phyloP scores from a whole-genome alignment of 2,888 invertebrate genomes.

The Dendrolimus pini region DNA sequence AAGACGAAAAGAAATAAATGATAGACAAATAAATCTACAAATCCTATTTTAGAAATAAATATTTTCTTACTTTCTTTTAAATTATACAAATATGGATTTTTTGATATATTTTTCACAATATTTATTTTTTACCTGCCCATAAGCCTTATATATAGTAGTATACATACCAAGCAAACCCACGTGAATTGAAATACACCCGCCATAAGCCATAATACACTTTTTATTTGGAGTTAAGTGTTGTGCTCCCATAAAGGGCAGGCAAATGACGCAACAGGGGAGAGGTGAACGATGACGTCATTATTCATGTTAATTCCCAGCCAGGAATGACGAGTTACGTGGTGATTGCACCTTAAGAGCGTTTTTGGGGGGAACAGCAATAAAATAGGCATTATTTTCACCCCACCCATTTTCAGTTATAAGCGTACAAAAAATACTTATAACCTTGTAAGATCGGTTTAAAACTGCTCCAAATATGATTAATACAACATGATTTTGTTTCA shows the following conservation, averaged over 20 bases:
- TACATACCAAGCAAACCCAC: background rate
- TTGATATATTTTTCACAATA: background rate
- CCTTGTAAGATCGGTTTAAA: no score
- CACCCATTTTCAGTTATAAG: no score
- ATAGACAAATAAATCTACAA: no score
- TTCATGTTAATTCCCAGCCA: conserved; percentile 73
- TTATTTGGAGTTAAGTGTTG: conserved; percentile 65
- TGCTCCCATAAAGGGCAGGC: conserved; percentile 58
- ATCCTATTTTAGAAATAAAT: no score
- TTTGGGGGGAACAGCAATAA: background rate
- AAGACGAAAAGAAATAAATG: no score
- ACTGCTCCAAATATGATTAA: no score
- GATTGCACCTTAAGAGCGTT: background rate
- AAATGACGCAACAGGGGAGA: conserved; percentile 57
- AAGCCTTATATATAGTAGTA: no score
- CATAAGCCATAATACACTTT: conserved; percentile 48
- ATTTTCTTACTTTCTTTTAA: no score
- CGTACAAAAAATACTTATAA: no score
- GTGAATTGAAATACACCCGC: background rate
- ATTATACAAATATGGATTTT: background rate
- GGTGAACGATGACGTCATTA: conserved; percentile 68
- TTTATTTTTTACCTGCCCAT: background rate
- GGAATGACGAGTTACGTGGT: conserved; percentile 71
- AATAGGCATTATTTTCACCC: background rate
- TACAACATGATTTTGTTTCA: no score